phyloP scores from a whole-genome alignment of 2,113 vertebrate species.

The Tretioscincus oriximinensis region DNA sequence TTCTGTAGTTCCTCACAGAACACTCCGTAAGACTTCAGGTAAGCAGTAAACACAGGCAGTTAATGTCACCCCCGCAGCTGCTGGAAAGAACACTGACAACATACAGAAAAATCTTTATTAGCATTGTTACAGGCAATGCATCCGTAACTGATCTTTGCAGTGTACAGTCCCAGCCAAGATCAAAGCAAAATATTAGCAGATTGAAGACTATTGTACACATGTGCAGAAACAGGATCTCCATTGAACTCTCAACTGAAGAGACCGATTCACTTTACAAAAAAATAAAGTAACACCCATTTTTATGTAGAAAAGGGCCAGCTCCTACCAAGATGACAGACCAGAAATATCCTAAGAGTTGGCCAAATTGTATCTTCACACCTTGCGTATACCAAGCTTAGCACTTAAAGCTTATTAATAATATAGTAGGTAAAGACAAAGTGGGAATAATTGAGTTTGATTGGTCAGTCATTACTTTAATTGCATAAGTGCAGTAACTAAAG shows the following conservation, averaged over 20 bases:
- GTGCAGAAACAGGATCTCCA: conserved; percentile 69
- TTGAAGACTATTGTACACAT: conserved; percentile 69
- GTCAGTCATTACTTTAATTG: conserved; percentile 59
- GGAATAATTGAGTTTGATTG: conserved; percentile 44
- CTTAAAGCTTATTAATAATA: conserved; percentile 67
- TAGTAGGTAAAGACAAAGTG: conserved; percentile 52
- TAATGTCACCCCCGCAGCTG: not conserved
- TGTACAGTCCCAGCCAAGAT: conserved; percentile 72
- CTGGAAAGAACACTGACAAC: conserved; percentile 36
- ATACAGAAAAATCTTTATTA: conserved; percentile 79
- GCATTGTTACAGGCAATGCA: conserved; percentile 79
- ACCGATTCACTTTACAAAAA: conserved; percentile 70
- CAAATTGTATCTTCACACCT: conserved; percentile 60
- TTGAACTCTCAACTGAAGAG: conserved; percentile 68
- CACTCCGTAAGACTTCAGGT: not conserved
- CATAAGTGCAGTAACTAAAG: conserved; percentile 36
- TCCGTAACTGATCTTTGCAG: conserved; percentile 70
- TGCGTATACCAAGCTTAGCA: conserved; percentile 50
- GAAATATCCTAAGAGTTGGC: conserved; percentile 52
- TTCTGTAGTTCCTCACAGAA: too few relatives aligned
- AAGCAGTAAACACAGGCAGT: too few relatives aligned
- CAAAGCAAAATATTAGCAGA: conserved; percentile 67
- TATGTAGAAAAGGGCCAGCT: conserved; percentile 68
- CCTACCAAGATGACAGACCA: conserved; percentile 52
- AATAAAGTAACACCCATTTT: conserved; percentile 69